A percentile compares a stretch with the other conserved stretches of the same genome.
phyloP scores from a whole-genome alignment of 2,888 invertebrate species.

The Perdita meconis region DNA sequence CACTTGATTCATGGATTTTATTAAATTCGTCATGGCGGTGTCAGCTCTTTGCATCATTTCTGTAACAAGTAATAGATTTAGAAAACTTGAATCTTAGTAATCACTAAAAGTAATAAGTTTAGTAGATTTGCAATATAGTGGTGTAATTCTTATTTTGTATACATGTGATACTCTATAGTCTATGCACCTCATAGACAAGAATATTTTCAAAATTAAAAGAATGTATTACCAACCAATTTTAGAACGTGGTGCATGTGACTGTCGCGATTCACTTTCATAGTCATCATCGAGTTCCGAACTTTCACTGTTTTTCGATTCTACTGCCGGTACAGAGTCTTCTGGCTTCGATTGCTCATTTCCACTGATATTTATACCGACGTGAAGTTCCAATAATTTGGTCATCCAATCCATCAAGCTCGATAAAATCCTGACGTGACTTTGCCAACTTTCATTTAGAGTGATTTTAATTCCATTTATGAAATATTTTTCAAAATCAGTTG shows the following conservation, averaged over 20 bases:
- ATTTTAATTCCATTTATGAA: constrained; percentile 53
- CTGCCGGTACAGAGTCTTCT: background rate
- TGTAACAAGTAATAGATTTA: no score
- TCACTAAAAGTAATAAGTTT: no score
- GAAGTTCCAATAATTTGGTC: constrained; percentile 47
- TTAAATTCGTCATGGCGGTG: constrained; percentile 53
- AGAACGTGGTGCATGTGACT: background rate
- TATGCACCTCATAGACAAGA: no score
- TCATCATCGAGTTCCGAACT: constrained; percentile 4
- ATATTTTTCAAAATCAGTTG: constrained; percentile 53
- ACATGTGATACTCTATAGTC: no score
- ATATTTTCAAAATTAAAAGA: background rate
- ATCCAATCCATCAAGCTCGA: constrained; percentile 52
- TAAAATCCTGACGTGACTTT: constrained; percentile 45
- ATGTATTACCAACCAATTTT: constrained; percentile 16
- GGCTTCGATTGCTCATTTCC: constrained; percentile 1
- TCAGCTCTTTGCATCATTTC: constrained; percentile 40
- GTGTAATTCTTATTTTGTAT: no score
- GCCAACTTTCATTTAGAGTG: constrained; percentile 53
- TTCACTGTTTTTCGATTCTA: constrained; percentile 2
- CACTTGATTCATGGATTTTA: constrained; percentile 66
- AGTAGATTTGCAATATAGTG: no score
- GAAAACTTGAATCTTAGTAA: no score
- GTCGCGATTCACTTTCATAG: background rate
- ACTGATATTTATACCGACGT: background rate